Evolutionary conservation across 2,888 invertebrate genomes (phyloP), one percentile per base, ranked within the genome.

Genomic region (Dione juno): DNA sequence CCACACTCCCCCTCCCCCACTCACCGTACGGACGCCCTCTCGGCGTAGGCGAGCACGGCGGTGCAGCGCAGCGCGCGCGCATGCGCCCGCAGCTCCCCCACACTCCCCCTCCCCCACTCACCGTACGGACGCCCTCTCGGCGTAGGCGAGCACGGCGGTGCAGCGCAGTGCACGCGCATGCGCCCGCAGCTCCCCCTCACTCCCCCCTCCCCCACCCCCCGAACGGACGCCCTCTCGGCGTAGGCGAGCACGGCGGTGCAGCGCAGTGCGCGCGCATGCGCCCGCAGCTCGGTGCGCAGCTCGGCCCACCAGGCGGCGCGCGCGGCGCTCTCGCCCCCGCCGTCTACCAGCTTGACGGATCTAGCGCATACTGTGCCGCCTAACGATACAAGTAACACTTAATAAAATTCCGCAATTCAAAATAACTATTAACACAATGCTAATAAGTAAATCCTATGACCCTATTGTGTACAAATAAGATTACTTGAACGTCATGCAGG

Each of bases 291-390:
- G 86, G 98, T 98, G 64, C 99, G 93, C 35, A 99, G 94, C 89
- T 99, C 99, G 0, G 97, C 97, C 99, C 99, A 99, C 98, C 99
- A 99, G 1, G 96, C 96, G 81, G 99, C 98, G 53, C 99, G 94
- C 3, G 97, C 96, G 83, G 98, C 98, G 16, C 97, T 97, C 85
- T 98, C 98, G 79, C 98, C 66, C 95, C 98, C 67, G 95, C 98
- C 84, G 97, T 98, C 92, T 61, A 88, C 87, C 3, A 92, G 80
- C 77, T 92, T 79, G 64, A 90, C 92, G 0, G 91, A 91, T 0
- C 93, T 86, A 0, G 92, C 90, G 80, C 92, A 92, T 1, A 93
- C 92, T 0, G 90, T 90, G 53, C 93, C 93, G 0, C 92, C 92
- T 92, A 0, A n/a, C n/a, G n/a, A n/a, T n/a, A n/a, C n/a, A n/a